Percentiles rank a stretch among this genome's conserved stretches.
These are phyloP conservation scores for Grammomys surdaster DNA, from an alignment of 2,113 vertebrate species.

Conservation along the genomic window DNA sequence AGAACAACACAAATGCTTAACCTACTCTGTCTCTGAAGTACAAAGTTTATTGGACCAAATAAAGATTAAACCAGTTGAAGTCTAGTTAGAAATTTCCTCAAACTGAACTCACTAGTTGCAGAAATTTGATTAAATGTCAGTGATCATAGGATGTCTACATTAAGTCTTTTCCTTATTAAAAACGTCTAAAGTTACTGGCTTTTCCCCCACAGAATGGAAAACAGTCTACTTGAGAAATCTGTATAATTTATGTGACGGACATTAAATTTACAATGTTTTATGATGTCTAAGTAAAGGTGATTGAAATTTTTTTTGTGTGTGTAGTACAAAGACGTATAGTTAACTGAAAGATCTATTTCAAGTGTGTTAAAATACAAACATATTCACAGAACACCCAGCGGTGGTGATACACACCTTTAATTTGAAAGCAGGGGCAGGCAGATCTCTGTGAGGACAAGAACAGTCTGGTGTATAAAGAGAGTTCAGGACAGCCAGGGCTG, in stretches of 20 bases:
- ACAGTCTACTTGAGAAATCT: background rate
- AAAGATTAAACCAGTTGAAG: constrained; percentile 58
- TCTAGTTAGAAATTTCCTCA: constrained; percentile 57
- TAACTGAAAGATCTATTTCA: background rate
- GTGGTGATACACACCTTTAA: background rate
- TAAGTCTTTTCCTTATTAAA: constrained; percentile 27
- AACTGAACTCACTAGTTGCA: constrained; percentile 15
- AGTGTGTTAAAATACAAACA: constrained; percentile 6
- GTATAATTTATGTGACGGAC: constrained; percentile 27
- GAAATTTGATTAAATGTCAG: constrained; percentile 48
- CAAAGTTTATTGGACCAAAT: constrained; percentile 12
- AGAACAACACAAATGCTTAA: constrained; percentile 39
- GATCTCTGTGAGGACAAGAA: too few species aligned
- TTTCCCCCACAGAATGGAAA: background rate
- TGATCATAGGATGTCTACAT: constrained; percentile 50
- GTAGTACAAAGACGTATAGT: background rate
- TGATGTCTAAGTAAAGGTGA: background rate
- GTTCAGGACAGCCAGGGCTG: background rate
- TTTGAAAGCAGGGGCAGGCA: too few species aligned
- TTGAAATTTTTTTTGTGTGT: background rate
- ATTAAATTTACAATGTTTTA: constrained; percentile 44
- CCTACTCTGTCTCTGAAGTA: constrained; percentile 18
- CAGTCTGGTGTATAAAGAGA: background rate
- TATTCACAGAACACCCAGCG: background rate
- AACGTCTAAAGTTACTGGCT: background rate